Percentiles rank a stretch among this genome's conserved stretches.
Evolutionary conservation across 2,888 invertebrate species (phyloP).

Genomic region (Tryphoninae sp.): DNA sequence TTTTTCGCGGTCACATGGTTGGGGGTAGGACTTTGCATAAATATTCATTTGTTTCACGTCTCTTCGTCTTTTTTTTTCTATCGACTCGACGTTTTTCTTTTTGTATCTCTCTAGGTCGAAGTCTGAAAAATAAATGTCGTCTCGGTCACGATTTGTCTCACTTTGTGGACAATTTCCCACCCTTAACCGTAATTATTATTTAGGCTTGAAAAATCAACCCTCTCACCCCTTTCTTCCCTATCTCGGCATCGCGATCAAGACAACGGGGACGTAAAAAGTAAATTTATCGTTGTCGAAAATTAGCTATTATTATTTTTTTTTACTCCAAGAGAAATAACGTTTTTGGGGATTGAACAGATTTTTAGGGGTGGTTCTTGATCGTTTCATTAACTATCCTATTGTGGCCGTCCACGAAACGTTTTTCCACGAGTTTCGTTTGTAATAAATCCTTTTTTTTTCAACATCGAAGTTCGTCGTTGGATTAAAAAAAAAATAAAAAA

Average conservation of each 20-base stretch:
- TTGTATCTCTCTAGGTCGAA: not conserved
- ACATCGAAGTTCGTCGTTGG: not conserved
- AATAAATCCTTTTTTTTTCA: constrained; percentile 14
- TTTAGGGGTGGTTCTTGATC: constrained; percentile 62
- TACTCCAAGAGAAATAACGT: not conserved
- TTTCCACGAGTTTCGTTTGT: constrained; percentile 47
- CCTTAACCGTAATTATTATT: constrained; percentile 28
- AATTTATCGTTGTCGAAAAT: constrained; percentile 77
- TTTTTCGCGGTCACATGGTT: constrained; percentile 29
- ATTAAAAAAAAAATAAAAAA: not conserved
- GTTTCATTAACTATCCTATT: constrained; percentile 69
- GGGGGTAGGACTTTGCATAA: constrained; percentile 33
- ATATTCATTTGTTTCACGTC: constrained; percentile 50
- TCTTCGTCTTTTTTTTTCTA: constrained; percentile 18
- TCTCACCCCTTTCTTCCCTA: constrained; percentile 66
- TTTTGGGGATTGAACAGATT: constrained; percentile 51
- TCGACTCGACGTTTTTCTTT: constrained; percentile 5
- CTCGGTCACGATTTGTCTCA: not conserved
- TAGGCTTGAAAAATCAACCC: constrained; percentile 38
- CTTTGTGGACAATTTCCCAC: constrained; percentile 21
- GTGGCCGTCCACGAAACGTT: constrained; percentile 57
- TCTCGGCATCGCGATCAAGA: constrained; percentile 64
- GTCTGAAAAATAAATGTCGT: constrained; percentile 9
- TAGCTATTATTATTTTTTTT: constrained; percentile 64
- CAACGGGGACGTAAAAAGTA: constrained; percentile 73